Evolutionary conservation across 2,113 vertebrate species (phyloP).

Genomic region (Muntiacus reevesi): DNA sequence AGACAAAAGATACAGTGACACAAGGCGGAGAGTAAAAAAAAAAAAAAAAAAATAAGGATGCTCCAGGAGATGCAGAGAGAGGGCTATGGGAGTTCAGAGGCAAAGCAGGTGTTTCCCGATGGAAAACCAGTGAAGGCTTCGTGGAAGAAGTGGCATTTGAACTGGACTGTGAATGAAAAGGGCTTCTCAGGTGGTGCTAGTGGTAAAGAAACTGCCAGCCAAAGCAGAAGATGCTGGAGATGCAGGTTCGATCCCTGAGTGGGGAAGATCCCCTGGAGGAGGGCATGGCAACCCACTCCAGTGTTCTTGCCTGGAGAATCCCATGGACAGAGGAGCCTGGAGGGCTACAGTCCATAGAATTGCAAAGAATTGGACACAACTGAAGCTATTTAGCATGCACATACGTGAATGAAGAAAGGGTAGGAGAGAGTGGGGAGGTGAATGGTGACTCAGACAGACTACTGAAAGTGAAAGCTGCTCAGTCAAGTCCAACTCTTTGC

Average conservation of each 20-base stretch:
- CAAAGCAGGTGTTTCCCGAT: background rate
- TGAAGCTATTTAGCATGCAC: background rate
- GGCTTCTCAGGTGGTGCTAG: background rate
- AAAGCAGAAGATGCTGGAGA: background rate
- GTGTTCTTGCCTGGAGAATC: background rate
- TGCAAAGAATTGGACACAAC: background rate
- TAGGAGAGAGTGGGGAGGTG: background rate
- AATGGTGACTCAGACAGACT: background rate
- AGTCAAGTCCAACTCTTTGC: background rate
- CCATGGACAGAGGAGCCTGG: background rate
- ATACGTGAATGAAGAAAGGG: background rate
- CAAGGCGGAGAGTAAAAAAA: too few species aligned
- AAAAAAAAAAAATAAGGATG: too few species aligned
- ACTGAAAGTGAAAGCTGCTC: background rate
- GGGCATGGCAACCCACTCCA: background rate
- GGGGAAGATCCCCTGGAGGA: background rate
- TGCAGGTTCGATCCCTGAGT: background rate
- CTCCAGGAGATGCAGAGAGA: background rate
- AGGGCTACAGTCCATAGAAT: background rate
- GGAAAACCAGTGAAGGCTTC: background rate
- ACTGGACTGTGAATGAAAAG: background rate
- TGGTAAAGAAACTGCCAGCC: background rate
- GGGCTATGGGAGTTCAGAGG: background rate
- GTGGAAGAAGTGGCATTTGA: background rate
- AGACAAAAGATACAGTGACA: background rate